A percentile compares a stretch with the other conserved stretches of the same genome.
These are phyloP conservation scores for Aix galericulata DNA, from an alignment of 2,113 vertebrate species.

Conservation along the genomic window DNA sequence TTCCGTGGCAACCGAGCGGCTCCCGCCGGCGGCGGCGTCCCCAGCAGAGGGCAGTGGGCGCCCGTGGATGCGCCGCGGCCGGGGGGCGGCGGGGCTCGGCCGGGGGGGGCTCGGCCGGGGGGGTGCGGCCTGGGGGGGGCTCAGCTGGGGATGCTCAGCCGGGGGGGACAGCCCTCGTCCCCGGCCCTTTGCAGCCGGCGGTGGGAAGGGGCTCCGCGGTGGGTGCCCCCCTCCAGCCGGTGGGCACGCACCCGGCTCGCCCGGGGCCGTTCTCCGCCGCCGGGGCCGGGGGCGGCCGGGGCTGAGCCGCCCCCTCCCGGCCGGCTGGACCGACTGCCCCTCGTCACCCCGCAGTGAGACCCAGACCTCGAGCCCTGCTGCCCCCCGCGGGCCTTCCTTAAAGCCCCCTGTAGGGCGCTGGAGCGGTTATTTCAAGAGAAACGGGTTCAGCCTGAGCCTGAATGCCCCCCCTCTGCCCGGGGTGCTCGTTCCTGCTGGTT, in stretches of 20 bases:
- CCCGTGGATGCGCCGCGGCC: not conserved
- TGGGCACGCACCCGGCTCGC: rapidly evolving
- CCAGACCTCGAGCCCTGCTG: not conserved
- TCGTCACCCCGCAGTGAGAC: rapidly evolving
- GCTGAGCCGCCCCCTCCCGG: not conserved
- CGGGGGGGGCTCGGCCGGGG: not conserved
- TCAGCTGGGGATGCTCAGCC: too few species aligned
- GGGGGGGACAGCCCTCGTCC: not conserved
- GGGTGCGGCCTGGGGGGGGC: too few species aligned
- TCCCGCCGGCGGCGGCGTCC: not conserved
- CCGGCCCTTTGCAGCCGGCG: not conserved
- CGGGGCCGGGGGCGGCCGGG: not conserved
- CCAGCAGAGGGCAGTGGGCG: slow-evolving; percentile 52
- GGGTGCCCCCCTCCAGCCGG: not conserved
- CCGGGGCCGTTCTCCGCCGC: not conserved
- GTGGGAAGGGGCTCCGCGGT: not conserved
- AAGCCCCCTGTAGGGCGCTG: not conserved
- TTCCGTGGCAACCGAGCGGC: slow-evolving; percentile 57
- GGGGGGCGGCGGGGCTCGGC: not conserved
- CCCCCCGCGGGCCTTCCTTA: not conserved
- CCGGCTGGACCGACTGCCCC: too few species aligned
- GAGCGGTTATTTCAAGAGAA: not conserved
- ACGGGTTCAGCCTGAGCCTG: not conserved
- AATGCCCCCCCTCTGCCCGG: not conserved
- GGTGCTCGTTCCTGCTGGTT: too few species aligned